Evolutionary conservation across 2,113 vertebrate genomes (phyloP), one percentile per base, ranked within the genome.

Genomic region (Takifugu bimaculatus): DNA sequence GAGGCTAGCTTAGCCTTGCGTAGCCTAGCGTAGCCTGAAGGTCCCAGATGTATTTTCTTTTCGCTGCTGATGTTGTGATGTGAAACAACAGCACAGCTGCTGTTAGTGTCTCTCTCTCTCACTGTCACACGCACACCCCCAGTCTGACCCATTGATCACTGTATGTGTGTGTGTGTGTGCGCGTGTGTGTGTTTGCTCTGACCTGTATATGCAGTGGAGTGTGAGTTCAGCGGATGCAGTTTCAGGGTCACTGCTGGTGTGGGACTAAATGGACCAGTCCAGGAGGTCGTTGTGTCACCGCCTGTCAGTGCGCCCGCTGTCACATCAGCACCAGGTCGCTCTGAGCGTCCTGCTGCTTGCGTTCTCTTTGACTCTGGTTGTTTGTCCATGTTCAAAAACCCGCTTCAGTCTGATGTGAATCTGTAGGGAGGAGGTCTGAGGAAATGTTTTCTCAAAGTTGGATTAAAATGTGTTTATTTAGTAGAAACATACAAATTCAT

Each of bases 121-220:
- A 54, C 1, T 48, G 80, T 78, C 70, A 80, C 80, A 70, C 65
- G 13, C 62, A 62, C 1, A 58, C 47, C 5, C 35, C 20, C 20
- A 20, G 68, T 77, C 72, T 79, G 80, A 65, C 45, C 60, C 84
- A 89, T 88, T 68, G 85, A 91, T 90, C 70, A 28, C 39, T 9
- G 7, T 84, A 82, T 87, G 82, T 72, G 73, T 66, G 79, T 63
- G 73, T 15, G 74, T 63, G 62, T 68, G 76, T 64, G 75, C 61
- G 52, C 3, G 52, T 70, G 61, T 65, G 60, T 66, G 74, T 63
- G 78, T 60, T 69, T 15, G 70, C 52, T 76, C 75, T 88, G 88
- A 89, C 88, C 88, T 87, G 84, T 77, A 88, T 91, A 85, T 81
- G 83, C 88, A 86, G 60, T 80, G 75, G 77, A 82, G 83, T 89